Evolutionary conservation across 2,888 invertebrate species (phyloP).

Genomic region (Callosobruchus maculatus): DNA sequence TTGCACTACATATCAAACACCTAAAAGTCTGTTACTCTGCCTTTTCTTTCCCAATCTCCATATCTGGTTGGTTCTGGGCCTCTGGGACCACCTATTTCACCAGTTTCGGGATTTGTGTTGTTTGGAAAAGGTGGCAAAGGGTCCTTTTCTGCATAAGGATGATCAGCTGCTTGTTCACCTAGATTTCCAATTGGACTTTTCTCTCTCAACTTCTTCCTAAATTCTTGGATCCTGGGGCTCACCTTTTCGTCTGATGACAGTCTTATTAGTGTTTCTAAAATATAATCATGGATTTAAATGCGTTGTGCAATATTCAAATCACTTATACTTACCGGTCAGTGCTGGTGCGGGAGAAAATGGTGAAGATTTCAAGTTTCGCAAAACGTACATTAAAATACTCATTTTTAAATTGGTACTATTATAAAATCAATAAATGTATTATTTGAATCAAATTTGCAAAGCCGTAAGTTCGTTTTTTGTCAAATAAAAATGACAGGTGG

Average conservation of each 20-base stretch:
- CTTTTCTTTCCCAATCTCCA: constrained; percentile 99
- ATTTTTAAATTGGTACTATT: constrained; percentile 33
- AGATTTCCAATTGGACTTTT: constrained; percentile 67
- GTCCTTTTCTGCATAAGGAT: constrained; percentile 77
- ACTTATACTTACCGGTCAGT: constrained; percentile 26
- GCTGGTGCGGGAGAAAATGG: constrained; percentile 27
- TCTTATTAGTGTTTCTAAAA: constrained; percentile 15
- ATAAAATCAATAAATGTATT: too few species aligned
- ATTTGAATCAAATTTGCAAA: too few species aligned
- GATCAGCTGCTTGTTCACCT: constrained; percentile 69
- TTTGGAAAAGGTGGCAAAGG: constrained; percentile 82
- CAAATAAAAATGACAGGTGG: too few species aligned
- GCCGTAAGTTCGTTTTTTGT: too few species aligned
- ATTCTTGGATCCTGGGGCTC: constrained; percentile 62
- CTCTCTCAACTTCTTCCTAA: constrained; percentile 68
- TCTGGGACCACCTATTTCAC: constrained; percentile 90
- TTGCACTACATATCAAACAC: background rate
- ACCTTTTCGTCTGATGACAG: constrained; percentile 36
- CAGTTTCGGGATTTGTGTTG: constrained; percentile 85
- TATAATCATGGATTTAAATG: background rate
- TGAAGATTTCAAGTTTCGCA: constrained; percentile 36
- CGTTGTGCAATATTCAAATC: background rate
- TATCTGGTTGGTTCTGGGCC: constrained; percentile 99
- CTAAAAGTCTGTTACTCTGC: constrained; percentile 86
- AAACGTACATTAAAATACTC: constrained; percentile 45